Base-by-base conservation (phyloP, 1,140 invertebrate genomes). In the Aphidius ervi region DNA sequence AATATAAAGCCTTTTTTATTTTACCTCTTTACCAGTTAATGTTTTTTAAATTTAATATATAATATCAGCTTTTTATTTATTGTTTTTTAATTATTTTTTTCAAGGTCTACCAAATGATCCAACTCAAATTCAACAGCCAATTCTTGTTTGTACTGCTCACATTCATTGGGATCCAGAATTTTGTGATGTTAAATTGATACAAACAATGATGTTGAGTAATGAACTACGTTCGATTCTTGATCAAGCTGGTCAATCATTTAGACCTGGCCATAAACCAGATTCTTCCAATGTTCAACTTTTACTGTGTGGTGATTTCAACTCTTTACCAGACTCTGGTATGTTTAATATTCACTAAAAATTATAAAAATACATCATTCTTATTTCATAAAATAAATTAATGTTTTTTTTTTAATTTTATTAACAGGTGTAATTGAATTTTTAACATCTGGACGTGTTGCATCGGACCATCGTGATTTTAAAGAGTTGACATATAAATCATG, bases 161-260 rank as follows among this genome's bases (percentile, higher is more conserved):
- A 97, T 99, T 63, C 97, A 99, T 80, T 99, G 97, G 98, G 97
- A 99, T 84, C 98, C 98, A 2, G 97, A 99, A 81, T 99, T 92
- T 77, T 98, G 95, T 73, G 98, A 99, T 80, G 98, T 99, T n/a
- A 99, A 99, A 81, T 84, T 99, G 2, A 98, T 99, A 64, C 98
- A 99, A 79, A 98, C 94, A 31, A 98, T 99, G 93, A 99, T 99
- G 96, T 81, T 99, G 62, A 93, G 95, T 80, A 92, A 95, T 75
- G 97, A 99, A 79, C 79, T 94, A 60, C 87, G 89, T 69, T 84
- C 83, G 49, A 93, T 95, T 67, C 82, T 93, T 52, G 92, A 95
- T 69, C 89, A 94, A 76, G 88, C 89, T 46, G 83, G 83, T 52
- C 81, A 86, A 66, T 84, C 84, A 55, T 87, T 88, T 67, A 74